A percentile compares a stretch with the other conserved stretches of the same genome.
phyloP scores from a whole-genome alignment of 1,140 invertebrate species.

The Steinernema khuongi region DNA sequence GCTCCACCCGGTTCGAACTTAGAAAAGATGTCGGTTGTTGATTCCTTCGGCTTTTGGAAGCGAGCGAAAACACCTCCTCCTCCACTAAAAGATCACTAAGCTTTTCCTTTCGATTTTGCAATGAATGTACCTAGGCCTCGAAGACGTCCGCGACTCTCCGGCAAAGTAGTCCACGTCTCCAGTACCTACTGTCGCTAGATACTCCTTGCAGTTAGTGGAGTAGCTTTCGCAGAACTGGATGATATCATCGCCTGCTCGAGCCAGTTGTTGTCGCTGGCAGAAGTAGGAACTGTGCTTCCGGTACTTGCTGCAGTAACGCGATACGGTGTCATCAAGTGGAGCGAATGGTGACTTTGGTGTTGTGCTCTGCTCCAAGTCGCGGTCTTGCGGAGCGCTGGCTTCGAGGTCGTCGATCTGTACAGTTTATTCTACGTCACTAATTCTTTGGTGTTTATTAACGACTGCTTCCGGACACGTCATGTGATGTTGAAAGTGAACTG shows the following conservation, averaged over 20 bases:
- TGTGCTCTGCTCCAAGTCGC: not conserved
- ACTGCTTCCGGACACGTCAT: no score
- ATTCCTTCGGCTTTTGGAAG: no score
- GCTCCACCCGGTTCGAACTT: no score
- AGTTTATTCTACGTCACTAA: no score
- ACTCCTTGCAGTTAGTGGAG: not conserved
- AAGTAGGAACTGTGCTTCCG: conserved; percentile 5
- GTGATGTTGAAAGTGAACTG: no score
- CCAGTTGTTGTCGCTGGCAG: not conserved
- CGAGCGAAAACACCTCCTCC: no score
- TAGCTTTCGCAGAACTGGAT: not conserved
- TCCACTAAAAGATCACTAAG: no score
- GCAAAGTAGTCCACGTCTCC: not conserved
- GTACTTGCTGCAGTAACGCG: not conserved
- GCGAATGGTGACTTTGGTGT: not conserved
- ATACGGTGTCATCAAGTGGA: not conserved
- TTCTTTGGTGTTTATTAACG: no score
- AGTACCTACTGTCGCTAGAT: not conserved
- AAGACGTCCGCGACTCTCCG: not conserved
- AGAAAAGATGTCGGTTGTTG: no score
- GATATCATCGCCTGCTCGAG: not conserved
- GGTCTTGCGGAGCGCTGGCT: not conserved
- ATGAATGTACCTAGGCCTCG: no score
- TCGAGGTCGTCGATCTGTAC: conserved; percentile 1
- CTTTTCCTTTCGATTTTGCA: no score